Evolutionary conservation across 2,113 vertebrate species (phyloP).

Genomic region (Oryzias melastigma): DNA sequence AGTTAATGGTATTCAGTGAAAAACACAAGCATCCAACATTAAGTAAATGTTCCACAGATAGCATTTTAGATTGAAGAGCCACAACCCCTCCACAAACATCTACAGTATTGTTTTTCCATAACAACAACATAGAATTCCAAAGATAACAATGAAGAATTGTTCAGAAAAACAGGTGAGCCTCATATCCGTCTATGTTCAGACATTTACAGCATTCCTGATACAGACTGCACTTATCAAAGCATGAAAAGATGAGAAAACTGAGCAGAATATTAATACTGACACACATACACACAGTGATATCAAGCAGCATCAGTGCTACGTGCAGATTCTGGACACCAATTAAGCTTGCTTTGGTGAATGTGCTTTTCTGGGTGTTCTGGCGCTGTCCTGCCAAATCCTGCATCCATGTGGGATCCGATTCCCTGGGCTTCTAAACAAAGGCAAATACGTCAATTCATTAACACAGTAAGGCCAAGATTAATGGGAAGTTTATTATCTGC

Average conservation of each 20-base stretch:
- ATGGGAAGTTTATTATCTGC: conserved; percentile 1
- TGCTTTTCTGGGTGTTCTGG: conserved; percentile 1
- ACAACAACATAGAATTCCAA: no score
- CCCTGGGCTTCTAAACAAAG: conserved; percentile 3
- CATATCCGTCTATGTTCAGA: no score
- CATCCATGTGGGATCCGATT: conserved; percentile 6
- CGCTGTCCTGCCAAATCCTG: conserved; percentile 32
- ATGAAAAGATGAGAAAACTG: neutral
- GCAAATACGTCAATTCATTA: conserved; percentile 5
- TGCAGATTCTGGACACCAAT: conserved; percentile 35
- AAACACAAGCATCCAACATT: no score
- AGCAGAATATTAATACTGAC: neutral
- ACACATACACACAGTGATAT: conserved; percentile 1
- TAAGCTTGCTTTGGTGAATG: conserved; percentile 26
- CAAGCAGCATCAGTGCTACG: conserved; percentile 9
- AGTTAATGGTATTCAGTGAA: no score
- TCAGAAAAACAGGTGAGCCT: no score
- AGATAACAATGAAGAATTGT: no score
- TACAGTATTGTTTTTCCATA: no score
- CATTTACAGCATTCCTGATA: no score
- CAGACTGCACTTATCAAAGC: no score
- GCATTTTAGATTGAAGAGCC: no score
- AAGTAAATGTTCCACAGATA: no score
- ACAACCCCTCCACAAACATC: no score
- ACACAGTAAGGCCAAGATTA: neutral